phyloP scores from a whole-genome alignment of 1,140 invertebrate species.

The Holcopasites calliopsidis region DNA sequence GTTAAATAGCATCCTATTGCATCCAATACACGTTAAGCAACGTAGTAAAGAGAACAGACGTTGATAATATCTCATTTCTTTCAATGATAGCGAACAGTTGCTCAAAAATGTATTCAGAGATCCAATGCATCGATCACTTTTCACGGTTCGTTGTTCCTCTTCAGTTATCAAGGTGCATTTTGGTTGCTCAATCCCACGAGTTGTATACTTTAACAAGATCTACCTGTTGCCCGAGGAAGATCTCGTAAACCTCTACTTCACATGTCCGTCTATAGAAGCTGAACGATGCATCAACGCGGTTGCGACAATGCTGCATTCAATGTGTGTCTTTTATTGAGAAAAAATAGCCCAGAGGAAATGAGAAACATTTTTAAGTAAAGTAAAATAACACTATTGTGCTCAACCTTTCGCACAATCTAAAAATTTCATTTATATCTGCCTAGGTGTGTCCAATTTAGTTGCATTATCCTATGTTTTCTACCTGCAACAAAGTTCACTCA shows the following conservation, averaged over 20 bases:
- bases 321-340: neutral
- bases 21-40: neutral
- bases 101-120: neutral
- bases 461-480: too few species aligned
- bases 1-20: neutral
- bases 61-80: constrained; percentile 6
- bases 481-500: constrained; percentile 3
- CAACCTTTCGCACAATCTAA: too few species aligned
- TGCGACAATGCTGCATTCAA: neutral
- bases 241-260: neutral
- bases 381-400: too few species aligned
- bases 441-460: too few species aligned
- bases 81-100: neutral
- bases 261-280: neutral
- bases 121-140: constrained; percentile 23
- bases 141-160: constrained; percentile 13
- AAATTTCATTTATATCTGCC: too few species aligned
- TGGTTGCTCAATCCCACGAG: constrained; percentile 21
- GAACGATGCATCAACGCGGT: neutral
- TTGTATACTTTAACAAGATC: neutral
- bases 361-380: too few species aligned
- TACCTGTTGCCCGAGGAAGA: constrained; percentile 27
- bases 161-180: constrained; percentile 42
- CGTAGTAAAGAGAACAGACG: neutral
- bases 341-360: too few species aligned